Base-by-base conservation (phyloP, 2,888 invertebrate species). In the Notocelia uddmanniana region DNA sequence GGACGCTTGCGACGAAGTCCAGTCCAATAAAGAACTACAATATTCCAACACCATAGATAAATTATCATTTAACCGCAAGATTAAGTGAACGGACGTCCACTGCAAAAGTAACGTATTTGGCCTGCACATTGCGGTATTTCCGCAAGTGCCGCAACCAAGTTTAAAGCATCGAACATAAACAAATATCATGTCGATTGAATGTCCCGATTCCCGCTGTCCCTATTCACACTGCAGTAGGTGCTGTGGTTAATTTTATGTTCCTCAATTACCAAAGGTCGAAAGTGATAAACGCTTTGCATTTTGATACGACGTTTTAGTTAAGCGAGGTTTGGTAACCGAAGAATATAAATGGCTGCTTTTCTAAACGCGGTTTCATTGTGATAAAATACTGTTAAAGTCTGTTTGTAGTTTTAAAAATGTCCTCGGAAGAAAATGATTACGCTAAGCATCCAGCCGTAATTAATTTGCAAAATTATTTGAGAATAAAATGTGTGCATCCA, bases 401-500 rank as follows among this genome's bases (percentile, higher is more conserved):
- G 31, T 31, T 19, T 5, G 50, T 31, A 31, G 11, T 48, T 48
- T 2, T 23, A 31, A 54, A 3, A 41, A 70, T 71, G 71, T 45
- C 66, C 23, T 15, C 41, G 13, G 18, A 13, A 21, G 26, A 34
- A 19, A 80, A 69, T 19, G 82, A 88, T 69, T 84, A 82, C 77
- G 81, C 80, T 57, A 79, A 77, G 19, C 81, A 91, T 54, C 84
- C 94, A 64, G 95, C 96, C 26, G 95, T 97, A 73, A 94, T 91
- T 68, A 96, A 95, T 82, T 95, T 97, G 79, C 94, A 96, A 74
- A 95, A 96, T 79, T 97, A 97, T 86, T 88, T 97, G 48, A 89
- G 95, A 69, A 96, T 97, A 72, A 95, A 96, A 62, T 96, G 96
- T 50, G 96, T 96, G 15, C 97, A 97, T 67, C 97, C 97, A 0